Base-by-base conservation (phyloP, 1,140 invertebrate species). In the Spodoptera frugiperda region DNA sequence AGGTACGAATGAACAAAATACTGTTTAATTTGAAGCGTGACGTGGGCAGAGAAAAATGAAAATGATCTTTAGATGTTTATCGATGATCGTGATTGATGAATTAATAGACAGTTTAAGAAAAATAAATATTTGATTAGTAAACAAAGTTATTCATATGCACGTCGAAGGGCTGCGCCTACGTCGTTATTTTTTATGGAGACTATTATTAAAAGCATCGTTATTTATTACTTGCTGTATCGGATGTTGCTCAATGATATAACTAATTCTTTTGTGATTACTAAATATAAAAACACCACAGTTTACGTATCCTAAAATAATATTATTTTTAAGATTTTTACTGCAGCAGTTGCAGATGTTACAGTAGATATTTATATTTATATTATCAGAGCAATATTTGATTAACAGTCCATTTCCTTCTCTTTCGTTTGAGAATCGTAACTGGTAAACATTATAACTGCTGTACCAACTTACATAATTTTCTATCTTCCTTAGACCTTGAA, bases 1-100 rank as follows among this genome's bases (percentile, higher is more conserved):
- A 44, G 10, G 33, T 39, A 55, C 39, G 54, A 72, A 65, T 72
- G 54, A 77, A 71, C 25, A 61, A 48, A 53, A 44, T 25, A 33
- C 21, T 51, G 63, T 57, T 61, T 71, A 70, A 70, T 61, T 77
- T 71, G 17, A 59, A 25, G 25, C 25, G 25, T 25, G 19, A 12
- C 30, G 67, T 70, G 67, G 67, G 25, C 49, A 54, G 67, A 70
- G 67, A 30, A 49, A 70, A 70, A 70, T 70, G 25, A 49, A 8
- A 39, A 70, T 51, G 21, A 57, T 44, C 15, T 44, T 63, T 19
- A 44, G 33, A 63, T 67, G 49, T 25, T 67, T 67, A 48, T 67
- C 17, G 39, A 67, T 25, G 44, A 65, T n/a, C 14, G 21, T 25
- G 12, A 49, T n/a, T 21, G 15, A 65, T 46, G 4, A 21, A 44